Percentiles rank a stretch among this genome's conserved stretches.
Evolutionary conservation across 2,113 vertebrate species (phyloP).

Genomic region (Potamarius usumacintae): DNA sequence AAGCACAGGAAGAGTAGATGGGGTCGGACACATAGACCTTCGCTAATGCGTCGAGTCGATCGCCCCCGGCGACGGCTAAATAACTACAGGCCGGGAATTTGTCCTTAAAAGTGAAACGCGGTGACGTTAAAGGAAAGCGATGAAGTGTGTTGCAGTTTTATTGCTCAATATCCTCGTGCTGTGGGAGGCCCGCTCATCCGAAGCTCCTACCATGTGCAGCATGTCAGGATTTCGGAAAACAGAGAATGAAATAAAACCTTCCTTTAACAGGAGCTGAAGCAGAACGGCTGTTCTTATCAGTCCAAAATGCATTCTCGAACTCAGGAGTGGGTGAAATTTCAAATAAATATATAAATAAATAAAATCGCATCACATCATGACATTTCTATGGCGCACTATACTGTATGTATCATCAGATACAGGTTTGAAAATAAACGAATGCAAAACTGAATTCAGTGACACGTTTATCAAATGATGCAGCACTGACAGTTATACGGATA

Average conservation of each 20-base stretch:
- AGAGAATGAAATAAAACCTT: background rate
- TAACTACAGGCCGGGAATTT: slow-evolving; percentile 34
- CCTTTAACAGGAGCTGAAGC: background rate
- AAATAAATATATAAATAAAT: background rate
- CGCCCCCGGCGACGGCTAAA: slow-evolving; percentile 23
- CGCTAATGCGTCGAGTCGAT: slow-evolving; percentile 6
- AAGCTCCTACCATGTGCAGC: background rate
- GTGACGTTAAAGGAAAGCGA: slow-evolving; percentile 20
- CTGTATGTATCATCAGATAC: background rate
- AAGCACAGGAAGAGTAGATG: slow-evolving; percentile 33
- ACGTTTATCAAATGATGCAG: background rate
- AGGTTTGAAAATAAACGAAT: background rate
- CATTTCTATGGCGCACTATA: background rate
- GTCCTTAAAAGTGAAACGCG: slow-evolving; percentile 27
- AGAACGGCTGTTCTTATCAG: background rate
- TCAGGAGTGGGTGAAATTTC: background rate
- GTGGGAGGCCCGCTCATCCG: background rate
- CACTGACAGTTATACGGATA: background rate
- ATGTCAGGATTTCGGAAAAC: background rate
- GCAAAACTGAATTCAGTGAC: background rate
- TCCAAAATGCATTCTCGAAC: background rate
- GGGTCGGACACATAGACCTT: slow-evolving; percentile 30
- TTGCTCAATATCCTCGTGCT: slow-evolving; percentile 29
- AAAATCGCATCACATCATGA: background rate
- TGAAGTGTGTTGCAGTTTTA: slow-evolving; percentile 24